Conservation (phyloP, 2,797 vertebrate species). For the Lindbergichthys nudifrons region DNA sequence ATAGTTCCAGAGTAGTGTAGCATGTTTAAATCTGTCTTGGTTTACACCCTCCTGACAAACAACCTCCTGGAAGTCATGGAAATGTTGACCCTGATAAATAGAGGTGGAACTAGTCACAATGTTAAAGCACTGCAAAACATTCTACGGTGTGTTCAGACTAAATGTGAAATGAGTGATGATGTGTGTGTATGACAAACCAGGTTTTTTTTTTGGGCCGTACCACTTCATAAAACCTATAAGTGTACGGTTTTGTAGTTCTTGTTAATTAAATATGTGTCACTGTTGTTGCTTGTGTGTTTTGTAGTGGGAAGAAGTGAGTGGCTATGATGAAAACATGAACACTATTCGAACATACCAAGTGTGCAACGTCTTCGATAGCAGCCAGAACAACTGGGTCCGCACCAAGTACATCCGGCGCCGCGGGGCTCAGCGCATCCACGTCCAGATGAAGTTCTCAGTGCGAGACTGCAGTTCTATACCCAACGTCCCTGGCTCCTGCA, state of each 20-base stretch:
- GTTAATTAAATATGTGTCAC: not conserved
- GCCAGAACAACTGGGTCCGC: constrained; percentile 97
- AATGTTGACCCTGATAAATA: not conserved
- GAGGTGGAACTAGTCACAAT: not conserved
- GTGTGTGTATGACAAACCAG: too few relatives aligned
- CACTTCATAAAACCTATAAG: not conserved
- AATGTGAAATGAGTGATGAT: too few relatives aligned
- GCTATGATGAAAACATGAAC: constrained; percentile 98
- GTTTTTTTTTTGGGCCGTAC: not conserved
- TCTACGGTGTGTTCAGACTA: not conserved
- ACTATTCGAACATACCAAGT: constrained; percentile 98
- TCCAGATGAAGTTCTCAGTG: constrained; percentile 98
- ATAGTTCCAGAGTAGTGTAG: too few relatives aligned
- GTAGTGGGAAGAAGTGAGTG: constrained; percentile 98
- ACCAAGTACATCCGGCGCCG: constrained; percentile 92
- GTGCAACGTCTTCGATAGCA: constrained; percentile 94
- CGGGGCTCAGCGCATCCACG: constrained; percentile 94
- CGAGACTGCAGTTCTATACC: constrained; percentile 97
- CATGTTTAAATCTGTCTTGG: not conserved
- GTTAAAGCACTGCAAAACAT: too few relatives aligned
- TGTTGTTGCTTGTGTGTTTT: constrained; percentile 38
- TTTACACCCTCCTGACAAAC: not conserved
- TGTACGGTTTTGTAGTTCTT: not conserved
- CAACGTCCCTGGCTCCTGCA: constrained; percentile 95
- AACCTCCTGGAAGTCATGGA: not conserved